Conservation (phyloP, 2,113 vertebrate species). For the Pangasianodon gigas region DNA sequence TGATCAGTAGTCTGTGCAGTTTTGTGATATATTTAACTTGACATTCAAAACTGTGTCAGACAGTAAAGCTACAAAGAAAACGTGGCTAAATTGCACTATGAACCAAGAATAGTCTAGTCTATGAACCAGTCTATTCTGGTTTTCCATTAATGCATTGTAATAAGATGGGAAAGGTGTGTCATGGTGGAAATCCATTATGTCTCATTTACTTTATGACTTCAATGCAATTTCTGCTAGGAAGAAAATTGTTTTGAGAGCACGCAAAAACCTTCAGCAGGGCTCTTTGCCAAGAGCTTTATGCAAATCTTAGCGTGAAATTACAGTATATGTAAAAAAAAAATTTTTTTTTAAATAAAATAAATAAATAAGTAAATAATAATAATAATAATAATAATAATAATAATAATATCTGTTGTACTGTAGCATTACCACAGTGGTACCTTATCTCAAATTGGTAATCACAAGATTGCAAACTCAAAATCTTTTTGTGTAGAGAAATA, state of each 20-base stretch:
- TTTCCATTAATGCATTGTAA: background rate
- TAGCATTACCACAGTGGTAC: background rate
- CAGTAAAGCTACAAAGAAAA: background rate
- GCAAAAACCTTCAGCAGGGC: background rate
- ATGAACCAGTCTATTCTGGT: background rate
- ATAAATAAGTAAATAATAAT: too few species aligned
- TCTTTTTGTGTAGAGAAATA: background rate
- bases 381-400: too few species aligned
- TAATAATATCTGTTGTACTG: background rate
- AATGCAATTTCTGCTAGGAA: background rate
- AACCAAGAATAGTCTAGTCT: background rate
- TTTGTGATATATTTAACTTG: constrained; percentile 2
- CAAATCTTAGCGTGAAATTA: background rate
- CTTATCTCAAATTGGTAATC: background rate
- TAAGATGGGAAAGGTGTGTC: background rate
- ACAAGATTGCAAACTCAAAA: background rate
- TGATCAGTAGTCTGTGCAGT: background rate
- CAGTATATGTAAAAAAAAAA: too few species aligned
- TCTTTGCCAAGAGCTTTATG: background rate
- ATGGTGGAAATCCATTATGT: background rate
- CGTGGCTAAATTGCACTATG: background rate
- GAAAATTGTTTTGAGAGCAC: background rate
- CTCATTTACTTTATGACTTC: background rate
- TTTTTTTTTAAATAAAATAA: background rate
- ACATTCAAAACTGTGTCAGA: background rate